phyloP scores from a whole-genome alignment of 2,888 invertebrate species.

The Villa cingulata region DNA sequence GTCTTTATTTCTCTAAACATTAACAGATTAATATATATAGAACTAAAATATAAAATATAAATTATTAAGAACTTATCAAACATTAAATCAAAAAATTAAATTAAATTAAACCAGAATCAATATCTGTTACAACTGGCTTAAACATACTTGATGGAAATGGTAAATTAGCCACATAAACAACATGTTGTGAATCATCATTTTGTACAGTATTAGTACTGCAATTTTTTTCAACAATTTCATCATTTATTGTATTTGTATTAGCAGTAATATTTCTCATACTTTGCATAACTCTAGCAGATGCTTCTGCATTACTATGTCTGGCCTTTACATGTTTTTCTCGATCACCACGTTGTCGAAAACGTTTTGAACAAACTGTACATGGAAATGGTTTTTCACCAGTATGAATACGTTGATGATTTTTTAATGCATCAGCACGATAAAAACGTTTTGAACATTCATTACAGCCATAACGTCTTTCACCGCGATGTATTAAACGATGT shows the following conservation, averaged over 20 bases:
- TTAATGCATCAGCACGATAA: slow-evolving; percentile 48
- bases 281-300: slow-evolving; percentile 16
- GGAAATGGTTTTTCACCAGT: slow-evolving; percentile 45
- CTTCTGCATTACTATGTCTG: slow-evolving; percentile 37
- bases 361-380: slow-evolving; percentile 39
- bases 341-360: slow-evolving; percentile 44
- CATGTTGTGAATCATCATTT: slow-evolving; percentile 10
- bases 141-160: slow-evolving; percentile 24
- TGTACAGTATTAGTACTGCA: background rate
- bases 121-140: slow-evolving; percentile 21
- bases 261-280: background rate
- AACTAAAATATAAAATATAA: too few relatives aligned
- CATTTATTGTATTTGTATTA: too few relatives aligned
- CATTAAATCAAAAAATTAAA: too few relatives aligned
- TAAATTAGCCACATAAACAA: slow-evolving; percentile 22
- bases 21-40: too few relatives aligned
- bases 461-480: slow-evolving; percentile 48
- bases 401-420: slow-evolving; percentile 48
- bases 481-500: slow-evolving; percentile 47
- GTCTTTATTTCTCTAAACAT: too few relatives aligned
- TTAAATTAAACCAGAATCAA: slow-evolving; percentile 13
- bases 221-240: background rate
- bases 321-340: slow-evolving; percentile 44
- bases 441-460: slow-evolving; percentile 49
- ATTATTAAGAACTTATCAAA: too few relatives aligned